Evolutionary conservation across 2,888 invertebrate species (phyloP).

Genomic region (Pachycephus smyrnensis): DNA sequence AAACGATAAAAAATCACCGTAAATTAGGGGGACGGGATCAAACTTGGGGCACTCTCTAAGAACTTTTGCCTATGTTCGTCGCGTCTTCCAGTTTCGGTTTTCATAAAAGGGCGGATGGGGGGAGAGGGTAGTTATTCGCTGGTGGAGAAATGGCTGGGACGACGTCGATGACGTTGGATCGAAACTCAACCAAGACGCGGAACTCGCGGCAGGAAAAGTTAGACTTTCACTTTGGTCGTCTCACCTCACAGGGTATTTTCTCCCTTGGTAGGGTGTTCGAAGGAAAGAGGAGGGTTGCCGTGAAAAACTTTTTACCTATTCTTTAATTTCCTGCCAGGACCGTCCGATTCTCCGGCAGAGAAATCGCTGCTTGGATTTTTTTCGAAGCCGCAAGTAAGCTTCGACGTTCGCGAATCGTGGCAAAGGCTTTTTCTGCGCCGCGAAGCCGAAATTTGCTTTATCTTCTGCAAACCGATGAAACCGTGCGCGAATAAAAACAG

Average conservation of each 20-base stretch:
- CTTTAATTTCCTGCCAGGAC: neutral
- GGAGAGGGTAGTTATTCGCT: slow-evolving; percentile 8
- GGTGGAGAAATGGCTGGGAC: neutral
- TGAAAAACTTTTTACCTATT: neutral
- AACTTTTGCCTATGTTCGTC: slow-evolving; percentile 9
- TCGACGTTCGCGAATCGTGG: neutral
- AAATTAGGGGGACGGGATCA: neutral
- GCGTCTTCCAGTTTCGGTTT: slow-evolving; percentile 10
- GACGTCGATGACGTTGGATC: neutral
- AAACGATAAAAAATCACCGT: neutral
- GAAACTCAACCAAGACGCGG: neutral
- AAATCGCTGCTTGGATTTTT: neutral
- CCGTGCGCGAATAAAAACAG: neutral
- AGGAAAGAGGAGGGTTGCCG: too few relatives aligned
- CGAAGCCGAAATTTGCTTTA: slow-evolving; percentile 5
- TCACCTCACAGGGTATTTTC: neutral
- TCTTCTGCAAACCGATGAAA: neutral
- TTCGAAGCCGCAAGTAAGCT: neutral
- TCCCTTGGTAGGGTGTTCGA: too few relatives aligned
- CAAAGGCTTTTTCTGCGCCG: slow-evolving; percentile 1
- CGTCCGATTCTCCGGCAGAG: neutral
- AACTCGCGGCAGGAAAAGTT: neutral
- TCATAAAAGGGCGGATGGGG: slow-evolving; percentile 14
- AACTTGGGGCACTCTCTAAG: neutral
- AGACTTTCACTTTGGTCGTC: neutral